A percentile compares a stretch with the other conserved stretches of the same genome.
These are phyloP conservation scores for Pangasius sanitwongsei DNA, from an alignment of 2,797 vertebrate species.

Conservation along the genomic window DNA sequence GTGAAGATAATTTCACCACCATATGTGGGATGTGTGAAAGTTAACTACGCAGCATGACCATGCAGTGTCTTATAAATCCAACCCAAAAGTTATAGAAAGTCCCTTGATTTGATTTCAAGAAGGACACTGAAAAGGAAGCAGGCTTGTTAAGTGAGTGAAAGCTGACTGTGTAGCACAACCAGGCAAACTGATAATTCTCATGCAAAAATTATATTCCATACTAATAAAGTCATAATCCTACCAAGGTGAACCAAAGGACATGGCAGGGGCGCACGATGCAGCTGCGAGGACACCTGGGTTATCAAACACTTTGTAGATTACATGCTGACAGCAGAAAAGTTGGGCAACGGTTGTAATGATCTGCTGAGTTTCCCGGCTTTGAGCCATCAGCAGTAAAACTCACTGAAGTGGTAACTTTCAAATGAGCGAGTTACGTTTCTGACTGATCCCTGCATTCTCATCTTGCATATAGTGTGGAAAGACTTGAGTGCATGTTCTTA, in stretches of 20 bases:
- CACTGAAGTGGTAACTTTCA: constrained; percentile 5
- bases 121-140: neutral
- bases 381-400: neutral
- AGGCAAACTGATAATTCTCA: neutral
- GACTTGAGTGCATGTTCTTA: neutral
- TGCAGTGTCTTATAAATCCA: neutral
- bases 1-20: neutral
- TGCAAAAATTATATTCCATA: neutral
- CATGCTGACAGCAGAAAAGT: constrained; percentile 68
- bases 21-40: neutral
- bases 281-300: constrained; percentile 16
- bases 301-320: constrained; percentile 58
- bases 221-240: neutral
- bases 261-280: neutral
- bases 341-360: constrained; percentile 52
- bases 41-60: too few relatives aligned
- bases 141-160: neutral
- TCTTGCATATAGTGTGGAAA: neutral
- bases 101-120: neutral
- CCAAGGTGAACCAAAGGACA: constrained; percentile 4
- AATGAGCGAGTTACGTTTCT: too few relatives aligned
- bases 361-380: neutral
- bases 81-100: neutral
- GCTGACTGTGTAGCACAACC: neutral
- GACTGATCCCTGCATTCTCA: constrained; percentile 1